Evolutionary conservation across 2,797 vertebrate genomes (phyloP), one percentile per base, ranked within the genome.

Genomic region (Liasis olivaceus): DNA sequence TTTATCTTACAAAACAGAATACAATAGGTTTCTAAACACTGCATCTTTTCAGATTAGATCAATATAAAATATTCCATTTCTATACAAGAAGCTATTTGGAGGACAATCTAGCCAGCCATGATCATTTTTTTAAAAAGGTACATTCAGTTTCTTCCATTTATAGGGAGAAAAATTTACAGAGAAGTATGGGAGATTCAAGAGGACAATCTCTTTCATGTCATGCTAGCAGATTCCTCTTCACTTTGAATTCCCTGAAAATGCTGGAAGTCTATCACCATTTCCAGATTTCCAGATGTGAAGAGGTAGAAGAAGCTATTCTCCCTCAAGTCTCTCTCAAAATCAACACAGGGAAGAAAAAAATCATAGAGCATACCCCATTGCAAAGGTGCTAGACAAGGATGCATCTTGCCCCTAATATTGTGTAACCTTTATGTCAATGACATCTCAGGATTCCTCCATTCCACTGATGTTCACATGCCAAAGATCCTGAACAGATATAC

Each of bases 291-390:
- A 94, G 93, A 88, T 92, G 36, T 64, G 94, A 87, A 94, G 90
- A 0, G 84, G 95, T 92, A 5, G 0, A 91, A 94, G 95, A 95
- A 88, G 5, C 81, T 56, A 92, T 94, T 96, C 17, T 95, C n/a
- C 92, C 92, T 90, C 66, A 93, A 51, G 1, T 4, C 72, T 90
- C 28, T 2, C 95, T 96, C 85, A 95, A 94, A 95, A 93, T 94
- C 94, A 95, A 91, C 90, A 94, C 92, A 90, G 91, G 94, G 84
- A 12, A 87, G 93, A 94, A 91, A 95, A 96, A 42, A 42, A 42
- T 42, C 42, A 42, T 42, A 54, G 51, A 54, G 8, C 8, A 54
- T 54, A 8, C 51, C 51, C 51, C 51, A 8, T 54, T 8, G 8
- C 51, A 54, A 54, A 54, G 51, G 51, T 54, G 51, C 8, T 54